These are phyloP conservation scores for Zaprionus kolodkinae DNA, from an alignment of 1,140 invertebrate species.

Conservation along the genomic window DNA sequence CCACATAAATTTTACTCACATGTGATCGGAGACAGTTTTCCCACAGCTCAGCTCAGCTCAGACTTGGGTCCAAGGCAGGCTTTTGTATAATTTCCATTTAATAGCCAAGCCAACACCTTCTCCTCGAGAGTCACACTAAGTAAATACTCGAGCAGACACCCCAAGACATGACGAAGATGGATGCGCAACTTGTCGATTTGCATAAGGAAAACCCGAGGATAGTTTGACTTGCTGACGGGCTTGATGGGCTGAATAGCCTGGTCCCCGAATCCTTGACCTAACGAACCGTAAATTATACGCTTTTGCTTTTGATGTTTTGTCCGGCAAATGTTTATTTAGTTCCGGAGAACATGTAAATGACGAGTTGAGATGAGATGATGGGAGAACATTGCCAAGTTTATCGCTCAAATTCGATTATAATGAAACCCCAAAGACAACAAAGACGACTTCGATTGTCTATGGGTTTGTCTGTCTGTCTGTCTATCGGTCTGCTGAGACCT, in stretches of 20 bases:
- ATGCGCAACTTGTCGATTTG: conserved; percentile 73
- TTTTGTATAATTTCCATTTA: conserved; percentile 70
- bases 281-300: conserved; percentile 82
- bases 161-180: conserved; percentile 73
- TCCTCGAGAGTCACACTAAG: conserved; percentile 4
- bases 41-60: conserved; percentile 55
- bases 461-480: conserved; percentile 9
- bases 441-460: conserved; percentile 32
- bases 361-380: conserved; percentile 30
- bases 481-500: conserved; percentile 17
- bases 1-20: conserved; percentile 61
- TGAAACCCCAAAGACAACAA: conserved; percentile 67
- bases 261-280: conserved; percentile 66
- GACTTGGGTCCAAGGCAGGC: conserved; percentile 28
- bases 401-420: conserved; percentile 77
- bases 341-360: conserved; percentile 51
- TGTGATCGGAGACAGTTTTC: conserved; percentile 59
- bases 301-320: conserved; percentile 81
- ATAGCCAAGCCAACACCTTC: conserved; percentile 71
- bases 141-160: conserved; percentile 40
- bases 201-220: conserved; percentile 44
- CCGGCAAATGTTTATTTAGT: conserved; percentile 71
- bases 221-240: conserved; percentile 59
- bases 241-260: background rate
- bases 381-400: conserved; percentile 74